Conservation (phyloP, 2,113 vertebrate genomes). For the Tetraodon nigroviridis region DNA sequence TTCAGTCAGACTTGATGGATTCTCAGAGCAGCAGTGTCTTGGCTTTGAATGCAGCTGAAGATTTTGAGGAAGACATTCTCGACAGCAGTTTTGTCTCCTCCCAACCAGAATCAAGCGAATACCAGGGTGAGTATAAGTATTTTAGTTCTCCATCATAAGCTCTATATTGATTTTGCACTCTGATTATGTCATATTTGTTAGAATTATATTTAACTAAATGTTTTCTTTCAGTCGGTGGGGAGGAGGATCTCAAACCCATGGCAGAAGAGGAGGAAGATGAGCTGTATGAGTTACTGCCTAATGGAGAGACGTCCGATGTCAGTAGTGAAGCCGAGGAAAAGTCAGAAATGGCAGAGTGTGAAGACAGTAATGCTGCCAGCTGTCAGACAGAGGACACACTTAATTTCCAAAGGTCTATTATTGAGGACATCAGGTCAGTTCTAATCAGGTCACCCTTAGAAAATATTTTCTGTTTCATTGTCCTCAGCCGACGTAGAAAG, state of each 20-base stretch:
- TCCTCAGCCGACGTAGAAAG: not conserved
- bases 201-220: not conserved
- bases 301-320: constrained; percentile 23
- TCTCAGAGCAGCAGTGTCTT: constrained; percentile 64
- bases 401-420: constrained; percentile 46
- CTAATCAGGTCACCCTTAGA: not conserved
- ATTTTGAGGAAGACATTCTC: constrained; percentile 36
- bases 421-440: constrained; percentile 75
- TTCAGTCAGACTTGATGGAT: constrained; percentile 52
- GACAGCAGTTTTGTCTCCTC: constrained; percentile 46
- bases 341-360: constrained; percentile 4
- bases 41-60: constrained; percentile 52
- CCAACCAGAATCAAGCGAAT: constrained; percentile 17
- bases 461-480: not conserved
- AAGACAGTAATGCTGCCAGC: constrained; percentile 5
- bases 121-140: constrained; percentile 45
- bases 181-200: not conserved
- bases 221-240: constrained; percentile 35
- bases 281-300: constrained; percentile 56
- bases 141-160: not conserved
- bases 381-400: constrained; percentile 19
- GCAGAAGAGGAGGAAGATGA: constrained; percentile 57
- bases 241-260: constrained; percentile 12
- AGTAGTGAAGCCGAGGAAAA: constrained; percentile 28
- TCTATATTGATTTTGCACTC: not conserved